These are phyloP conservation scores for Drosophila maculinotata DNA, from an alignment of 2,888 invertebrate species.

Conservation along the genomic window DNA sequence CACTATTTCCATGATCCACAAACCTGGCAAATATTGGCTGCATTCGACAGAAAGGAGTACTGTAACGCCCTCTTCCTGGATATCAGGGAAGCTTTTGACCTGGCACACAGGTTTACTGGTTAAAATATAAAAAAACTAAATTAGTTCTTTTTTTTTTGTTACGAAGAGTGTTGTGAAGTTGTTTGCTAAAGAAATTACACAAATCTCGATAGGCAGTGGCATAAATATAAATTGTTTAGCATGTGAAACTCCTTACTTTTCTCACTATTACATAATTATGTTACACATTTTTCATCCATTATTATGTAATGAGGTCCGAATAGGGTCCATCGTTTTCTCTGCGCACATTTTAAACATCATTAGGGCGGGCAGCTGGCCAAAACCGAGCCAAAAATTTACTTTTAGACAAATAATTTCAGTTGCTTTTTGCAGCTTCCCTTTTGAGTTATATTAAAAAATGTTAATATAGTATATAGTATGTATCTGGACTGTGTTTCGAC, in stretches of 20 bases:
- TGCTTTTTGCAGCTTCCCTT: slow-evolving; percentile 13
- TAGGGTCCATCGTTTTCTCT: neutral
- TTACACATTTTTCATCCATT: slow-evolving; percentile 19
- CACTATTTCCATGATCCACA: too few species aligned
- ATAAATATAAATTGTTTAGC: too few species aligned
- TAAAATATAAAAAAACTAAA: too few species aligned
- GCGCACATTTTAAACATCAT: slow-evolving; percentile 13
- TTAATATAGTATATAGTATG: slow-evolving; percentile 29
- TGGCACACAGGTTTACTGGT: too few species aligned
- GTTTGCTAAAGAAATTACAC: too few species aligned
- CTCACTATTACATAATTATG: slow-evolving; percentile 8
- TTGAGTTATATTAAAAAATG: slow-evolving; percentile 37
- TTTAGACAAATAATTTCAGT: slow-evolving; percentile 28
- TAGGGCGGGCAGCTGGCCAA: slow-evolving; percentile 9
- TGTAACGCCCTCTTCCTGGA: too few species aligned
- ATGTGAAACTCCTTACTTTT: neutral
- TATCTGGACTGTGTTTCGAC: slow-evolving; percentile 11
- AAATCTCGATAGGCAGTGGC: too few species aligned
- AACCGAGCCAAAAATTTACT: slow-evolving; percentile 20
- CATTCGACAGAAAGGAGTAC: too few species aligned
- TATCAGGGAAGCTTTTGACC: too few species aligned
- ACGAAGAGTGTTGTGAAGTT: too few species aligned
- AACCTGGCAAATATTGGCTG: too few species aligned
- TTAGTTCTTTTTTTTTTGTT: too few species aligned
- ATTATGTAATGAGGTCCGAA: slow-evolving; percentile 9